Base-by-base conservation (phyloP, 2,113 vertebrate genomes). In the Uria lomvia region DNA sequence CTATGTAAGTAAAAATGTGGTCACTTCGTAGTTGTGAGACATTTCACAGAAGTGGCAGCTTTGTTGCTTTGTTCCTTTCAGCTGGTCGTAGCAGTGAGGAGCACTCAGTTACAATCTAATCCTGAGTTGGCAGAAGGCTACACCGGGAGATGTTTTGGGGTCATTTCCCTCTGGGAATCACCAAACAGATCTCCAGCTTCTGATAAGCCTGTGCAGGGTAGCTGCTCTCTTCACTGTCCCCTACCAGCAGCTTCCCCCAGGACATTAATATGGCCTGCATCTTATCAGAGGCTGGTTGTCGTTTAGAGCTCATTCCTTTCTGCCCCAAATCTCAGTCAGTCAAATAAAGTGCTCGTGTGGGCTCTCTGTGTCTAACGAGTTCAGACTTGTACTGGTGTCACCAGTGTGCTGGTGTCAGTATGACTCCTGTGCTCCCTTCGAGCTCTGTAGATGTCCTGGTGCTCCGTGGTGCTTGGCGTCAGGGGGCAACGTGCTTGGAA, bases 391-490 rank as follows among this genome's bases (percentile, higher is more conserved):
- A 45, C 47, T 81, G 72, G 34, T 95, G 80, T 38, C 68, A 75
- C 19, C 21, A 36, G n/a, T 30, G 12, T 83, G 30, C 85, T 77
- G 83, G 59, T 96, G 79, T n/a, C 63, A 42, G 45, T 12, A 6
- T 9, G 72, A 58, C 30, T 88, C 14, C 67, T 45, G 24, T 52
- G 18, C 16, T 89, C 45, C 18, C 22, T 65, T 34, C 17, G 49
- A 82, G 74, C 36, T 82, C 52, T 43, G 7, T 8, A 42, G 27
- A 56, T 21, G 10, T 68, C 49, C 40, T 75, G 83, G 21, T 75
- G 49, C 74, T 86, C 58, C 2, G 0, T 53, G 62, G 16, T 0
- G 0, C 23, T 26, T 34, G 53, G 71, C 5, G 6, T 11, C 21
- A 23, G 18, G 29, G 30, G 8, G 4, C 53, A 53, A 0, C 0